Evolutionary conservation across 1,140 invertebrate species (phyloP), one percentile per base, ranked within the genome.

Genomic region (Papilio machaon): DNA sequence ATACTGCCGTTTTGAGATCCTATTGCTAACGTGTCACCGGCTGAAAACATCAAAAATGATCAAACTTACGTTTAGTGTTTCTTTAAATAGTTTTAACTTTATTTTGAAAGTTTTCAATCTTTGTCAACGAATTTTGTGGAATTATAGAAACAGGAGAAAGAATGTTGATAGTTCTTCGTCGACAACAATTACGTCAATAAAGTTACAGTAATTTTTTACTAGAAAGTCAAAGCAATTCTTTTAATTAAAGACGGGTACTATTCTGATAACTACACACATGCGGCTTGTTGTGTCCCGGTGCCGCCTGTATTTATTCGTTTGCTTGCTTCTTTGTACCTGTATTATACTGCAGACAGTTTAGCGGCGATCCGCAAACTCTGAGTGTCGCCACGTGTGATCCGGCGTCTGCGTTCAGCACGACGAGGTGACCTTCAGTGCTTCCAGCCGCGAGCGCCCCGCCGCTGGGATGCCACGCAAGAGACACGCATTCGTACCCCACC

Each of bases 1-100:
- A 98, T 96, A 87, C 97, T 98, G 13, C 97, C 97, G 85, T 98
- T 98, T 93, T 99, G 97, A 0, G 98, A 98, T 17, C 98, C 98
- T 91, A 98, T 97, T 1, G 98, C 98, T 76, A 99, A 96, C 86
- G 97, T 96, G 87, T 98, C 97, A 9, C 98, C 98, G 91, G 98
- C 98, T 99, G 91, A 76, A 94, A 91, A 79, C 30, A 54, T 17
- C n/a, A 58, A 11, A 49, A 79, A 75, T 30, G 9, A 58, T 13
- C 47, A n/a, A 58, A 19, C 17, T n/a, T 54, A 54, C 54, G 17
- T 58, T 58, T 19, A 1, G 1, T 58, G 1, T 19, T 9, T 0
- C 15, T 17, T n/a, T 54, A 58, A n/a, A n/a, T 58, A 7, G 4
- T 58, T 58, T 58, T n/a, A 7, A 15, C 52, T n/a, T n/a, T 58